Base-by-base conservation (phyloP, 2,888 invertebrate genomes). In the Periphyllus acericola region DNA sequence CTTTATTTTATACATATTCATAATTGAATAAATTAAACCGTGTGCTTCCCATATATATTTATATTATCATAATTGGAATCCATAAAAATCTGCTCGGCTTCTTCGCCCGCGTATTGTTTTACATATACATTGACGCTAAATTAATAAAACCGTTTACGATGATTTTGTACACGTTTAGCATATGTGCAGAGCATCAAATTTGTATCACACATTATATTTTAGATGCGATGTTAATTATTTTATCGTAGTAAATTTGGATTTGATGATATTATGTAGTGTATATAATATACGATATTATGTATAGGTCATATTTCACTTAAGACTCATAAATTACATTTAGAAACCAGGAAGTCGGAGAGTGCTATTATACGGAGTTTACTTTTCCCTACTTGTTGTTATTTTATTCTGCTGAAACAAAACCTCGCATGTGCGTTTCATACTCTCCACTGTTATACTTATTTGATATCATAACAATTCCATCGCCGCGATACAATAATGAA, bases 381-480 rank as follows among this genome's bases (percentile, higher is more conserved):
- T 60, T 60, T 60, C 60, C 60, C 60, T 60, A 3, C 25, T 60
- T 60, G 21, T 60, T 60, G 21, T 60, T 60, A 60, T 60, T 60
- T 60, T 79, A 55, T 79, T 60, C 46, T 1, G 34, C 29, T 52
- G 52, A 79, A 79, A 79, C 34, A 34, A 79, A 60, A 79, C 34
- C 55, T n/a, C 46, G 14, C 46, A 29, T 6, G 76, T 25, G 25
- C 21, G 6, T 25, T 60, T 8, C 25, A 8, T 60, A 60, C 21
- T 25, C 60, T 60, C 60, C 6, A 29, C 46, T 32, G 11, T 46
- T 46, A 6, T 17, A 14, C 32, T 79, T 34, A 55, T 79, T 79
- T 55, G 25, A 36, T 80, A 36, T n/a, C 80, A 66, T 79, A 60
- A 79, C 14, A 68, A 68, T 68, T 68, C 68, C 68, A n/a, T 66